Evolutionary conservation across 92 coral and sea anemone species (phyloP), one percentile per base, ranked within the genome.

Genomic region (Zoanthus sociatus): DNA sequence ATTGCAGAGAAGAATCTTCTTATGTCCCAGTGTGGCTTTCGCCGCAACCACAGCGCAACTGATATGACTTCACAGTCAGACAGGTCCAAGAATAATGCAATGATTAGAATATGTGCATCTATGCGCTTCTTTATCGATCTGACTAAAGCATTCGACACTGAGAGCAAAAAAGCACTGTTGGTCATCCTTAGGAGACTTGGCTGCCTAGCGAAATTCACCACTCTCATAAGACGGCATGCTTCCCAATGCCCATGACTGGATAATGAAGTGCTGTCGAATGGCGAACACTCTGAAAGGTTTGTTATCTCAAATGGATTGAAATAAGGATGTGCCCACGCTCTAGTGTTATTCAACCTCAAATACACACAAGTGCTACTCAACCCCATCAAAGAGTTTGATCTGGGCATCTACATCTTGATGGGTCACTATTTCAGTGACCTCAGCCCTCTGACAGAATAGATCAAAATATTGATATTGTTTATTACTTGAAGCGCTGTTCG

Each of bases 61-160:
- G 78, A 83, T 50, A 83, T 69, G 78, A 12, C 69, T 70, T 83
- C 26, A 12, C 42, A 47, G 69, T 48, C 47, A 71, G 78, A 21
- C 87, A 83, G 87, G 1, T 83, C 17, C 76, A 83, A 18, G 87
- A 83, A 69, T 50, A 83, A 18, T 76, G 64, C 64, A 76, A 14
- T 48, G 79, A 45, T 44, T 66, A 76, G 78, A 46, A 74, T 16
- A 47, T 46, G 60, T 15, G 56, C 30, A 67, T 83, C 47, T 15
- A 83, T 45, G 63, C 44, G 61, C 44, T 68, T 26, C 15, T 83
- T 83, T 45, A 55, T 69, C 9, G 77, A 83, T 20, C 68, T 83
- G 48, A 76, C 61, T 15, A 47, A 76, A 47, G 64, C 63, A 47
- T 76, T 48, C 63, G 69, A 15, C 21, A 63, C 20, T 4, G 69